Evolutionary conservation across 2,797 vertebrate species (phyloP).

Genomic region (Spinus pinus): DNA sequence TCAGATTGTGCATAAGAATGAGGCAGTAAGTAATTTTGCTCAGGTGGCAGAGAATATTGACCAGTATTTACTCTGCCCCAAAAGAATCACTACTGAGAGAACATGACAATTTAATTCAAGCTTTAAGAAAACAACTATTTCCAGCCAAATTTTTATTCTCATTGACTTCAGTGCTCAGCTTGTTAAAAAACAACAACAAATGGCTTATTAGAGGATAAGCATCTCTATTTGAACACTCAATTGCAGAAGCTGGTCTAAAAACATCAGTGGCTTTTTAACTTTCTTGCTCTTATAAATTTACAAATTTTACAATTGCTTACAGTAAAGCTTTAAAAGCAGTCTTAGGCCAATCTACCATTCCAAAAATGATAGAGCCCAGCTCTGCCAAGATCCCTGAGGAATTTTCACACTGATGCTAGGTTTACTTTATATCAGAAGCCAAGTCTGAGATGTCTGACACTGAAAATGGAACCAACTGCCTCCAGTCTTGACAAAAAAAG

Average conservation of each 20-base stretch:
- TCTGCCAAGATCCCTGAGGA: conserved; percentile 38
- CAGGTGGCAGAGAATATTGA: neutral
- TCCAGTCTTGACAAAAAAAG: neutral
- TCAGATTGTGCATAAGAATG: neutral
- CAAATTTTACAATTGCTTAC: neutral
- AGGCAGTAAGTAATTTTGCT: neutral
- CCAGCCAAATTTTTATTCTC: neutral
- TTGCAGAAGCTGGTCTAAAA: neutral
- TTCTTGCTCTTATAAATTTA: neutral
- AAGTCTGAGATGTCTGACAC: conserved; percentile 32
- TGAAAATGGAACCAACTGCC: conserved; percentile 29
- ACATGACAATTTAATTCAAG: neutral
- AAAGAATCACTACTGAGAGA: neutral
- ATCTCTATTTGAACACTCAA: neutral
- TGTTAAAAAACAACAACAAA: neutral
- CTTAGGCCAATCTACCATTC: neutral
- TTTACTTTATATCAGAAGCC: conserved; percentile 33
- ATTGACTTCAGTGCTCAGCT: neutral
- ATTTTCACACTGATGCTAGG: neutral
- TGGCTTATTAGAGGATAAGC: neutral
- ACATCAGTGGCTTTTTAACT: neutral
- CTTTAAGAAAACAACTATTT: neutral
- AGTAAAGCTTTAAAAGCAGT: neutral
- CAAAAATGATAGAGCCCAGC: neutral
- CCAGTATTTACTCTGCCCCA: neutral